A percentile compares a stretch with the other conserved stretches of the same genome.
These are phyloP conservation scores for Scopus umbretta DNA, from an alignment of 2,113 vertebrate genomes.

Conservation along the genomic window DNA sequence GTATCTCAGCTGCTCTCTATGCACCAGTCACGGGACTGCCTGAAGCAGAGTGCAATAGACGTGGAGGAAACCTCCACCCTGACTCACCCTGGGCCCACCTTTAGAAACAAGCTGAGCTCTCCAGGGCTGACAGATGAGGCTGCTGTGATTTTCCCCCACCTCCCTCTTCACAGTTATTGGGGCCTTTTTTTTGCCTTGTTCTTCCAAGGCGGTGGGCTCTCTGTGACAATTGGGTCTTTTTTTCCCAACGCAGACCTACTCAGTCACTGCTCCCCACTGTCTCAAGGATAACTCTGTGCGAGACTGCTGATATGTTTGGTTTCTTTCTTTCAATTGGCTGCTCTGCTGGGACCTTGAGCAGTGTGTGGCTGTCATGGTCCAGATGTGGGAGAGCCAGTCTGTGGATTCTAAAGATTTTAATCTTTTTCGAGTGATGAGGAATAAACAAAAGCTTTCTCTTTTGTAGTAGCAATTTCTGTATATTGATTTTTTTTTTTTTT, in stretches of 20 bases:
- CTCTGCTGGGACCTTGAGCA: not conserved
- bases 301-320: not conserved
- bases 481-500: not conserved
- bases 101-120: not conserved
- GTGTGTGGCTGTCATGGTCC: not conserved
- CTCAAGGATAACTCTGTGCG: not conserved
- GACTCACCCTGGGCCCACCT: not conserved
- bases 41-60: not conserved
- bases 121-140: not conserved
- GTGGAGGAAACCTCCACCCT: not conserved
- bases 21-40: not conserved
- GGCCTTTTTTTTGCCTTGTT: not conserved
- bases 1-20: fast-evolving
- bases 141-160: not conserved
- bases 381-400: not conserved
- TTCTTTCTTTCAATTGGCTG: not conserved
- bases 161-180: not conserved
- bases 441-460: not conserved
- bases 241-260: not conserved
- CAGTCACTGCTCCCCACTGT: not conserved
- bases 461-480: not conserved
- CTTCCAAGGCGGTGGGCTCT: not conserved
- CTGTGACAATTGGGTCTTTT: not conserved
- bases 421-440: not conserved
- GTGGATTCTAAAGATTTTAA: not conserved